Conservation (phyloP, 2,797 vertebrate genomes). For the Anas bahamensis region DNA sequence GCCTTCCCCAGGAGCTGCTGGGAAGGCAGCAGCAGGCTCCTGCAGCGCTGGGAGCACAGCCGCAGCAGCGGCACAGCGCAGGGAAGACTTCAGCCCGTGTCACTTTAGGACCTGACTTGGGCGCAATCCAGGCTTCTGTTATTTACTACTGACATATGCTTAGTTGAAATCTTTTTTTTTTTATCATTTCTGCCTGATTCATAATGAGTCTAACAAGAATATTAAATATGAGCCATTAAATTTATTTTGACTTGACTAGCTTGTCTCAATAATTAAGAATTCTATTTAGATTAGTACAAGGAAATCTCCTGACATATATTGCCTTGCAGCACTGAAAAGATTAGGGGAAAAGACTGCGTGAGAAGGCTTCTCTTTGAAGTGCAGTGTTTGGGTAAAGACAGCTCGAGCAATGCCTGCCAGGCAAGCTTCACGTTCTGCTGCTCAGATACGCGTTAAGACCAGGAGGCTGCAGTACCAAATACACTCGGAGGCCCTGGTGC, state of each 20-base stretch:
- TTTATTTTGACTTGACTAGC: conserved; percentile 71
- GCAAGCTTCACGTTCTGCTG: background rate
- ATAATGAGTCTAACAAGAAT: conserved; percentile 24
- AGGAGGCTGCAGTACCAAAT: background rate
- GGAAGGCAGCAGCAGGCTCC: background rate
- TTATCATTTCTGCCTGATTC: conserved; percentile 33
- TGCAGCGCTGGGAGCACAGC: background rate
- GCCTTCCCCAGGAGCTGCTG: background rate
- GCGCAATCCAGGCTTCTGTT: conserved; percentile 5
- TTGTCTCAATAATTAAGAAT: conserved; percentile 76
- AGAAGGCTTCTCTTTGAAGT: conserved; percentile 8
- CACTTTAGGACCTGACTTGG: background rate
- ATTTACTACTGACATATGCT: conserved; percentile 19
- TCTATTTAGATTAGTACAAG: conserved; percentile 70
- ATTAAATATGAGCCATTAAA: conserved; percentile 66
- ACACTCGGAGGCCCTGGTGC: fast-evolving
- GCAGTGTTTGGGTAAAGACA: background rate
- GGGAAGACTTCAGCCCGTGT: background rate
- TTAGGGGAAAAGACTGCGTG: conserved; percentile 45
- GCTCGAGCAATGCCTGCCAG: background rate
- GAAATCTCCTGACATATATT: conserved; percentile 69
- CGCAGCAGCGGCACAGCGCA: background rate
- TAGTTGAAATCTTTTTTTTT: background rate
- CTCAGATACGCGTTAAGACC: background rate
- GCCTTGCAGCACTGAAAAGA: conserved; percentile 58